Evolutionary conservation across 2,113 vertebrate genomes (phyloP).

Genomic region (Crotalus tigris): DNA sequence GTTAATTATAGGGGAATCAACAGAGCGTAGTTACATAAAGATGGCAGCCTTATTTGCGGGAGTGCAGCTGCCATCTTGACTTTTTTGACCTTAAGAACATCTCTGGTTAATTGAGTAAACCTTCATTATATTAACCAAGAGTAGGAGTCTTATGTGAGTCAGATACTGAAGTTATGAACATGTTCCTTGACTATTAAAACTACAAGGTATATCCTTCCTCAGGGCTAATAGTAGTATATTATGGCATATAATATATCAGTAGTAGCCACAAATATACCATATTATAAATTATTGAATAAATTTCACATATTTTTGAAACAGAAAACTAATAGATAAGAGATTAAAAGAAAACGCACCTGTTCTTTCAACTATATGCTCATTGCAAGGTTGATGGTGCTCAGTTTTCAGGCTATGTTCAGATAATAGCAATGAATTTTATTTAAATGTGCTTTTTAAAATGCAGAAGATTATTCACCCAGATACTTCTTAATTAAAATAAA

Average conservation of each 20-base stretch:
- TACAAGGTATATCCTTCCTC: not conserved
- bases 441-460: constrained; percentile 17
- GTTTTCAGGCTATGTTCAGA: constrained; percentile 42
- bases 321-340: constrained; percentile 13
- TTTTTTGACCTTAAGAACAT: not conserved
- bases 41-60: not conserved
- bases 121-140: not conserved
- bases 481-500: constrained; percentile 13
- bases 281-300: not conserved
- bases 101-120: not conserved
- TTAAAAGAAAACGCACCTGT: constrained; percentile 30
- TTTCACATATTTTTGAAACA: not conserved
- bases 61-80: not conserved
- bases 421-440: constrained; percentile 30
- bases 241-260: not conserved
- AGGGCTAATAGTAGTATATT: not conserved
- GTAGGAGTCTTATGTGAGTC: not conserved
- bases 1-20: not conserved
- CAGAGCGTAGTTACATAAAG: not conserved
- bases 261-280: not conserved
- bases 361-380: constrained; percentile 34
- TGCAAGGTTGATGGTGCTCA: constrained; percentile 39
- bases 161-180: not conserved
- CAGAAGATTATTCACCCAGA: constrained; percentile 30
- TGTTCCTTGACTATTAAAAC: not conserved